Base-by-base conservation (phyloP, 1,140 invertebrate genomes). In the Episyrphus balteatus region DNA sequence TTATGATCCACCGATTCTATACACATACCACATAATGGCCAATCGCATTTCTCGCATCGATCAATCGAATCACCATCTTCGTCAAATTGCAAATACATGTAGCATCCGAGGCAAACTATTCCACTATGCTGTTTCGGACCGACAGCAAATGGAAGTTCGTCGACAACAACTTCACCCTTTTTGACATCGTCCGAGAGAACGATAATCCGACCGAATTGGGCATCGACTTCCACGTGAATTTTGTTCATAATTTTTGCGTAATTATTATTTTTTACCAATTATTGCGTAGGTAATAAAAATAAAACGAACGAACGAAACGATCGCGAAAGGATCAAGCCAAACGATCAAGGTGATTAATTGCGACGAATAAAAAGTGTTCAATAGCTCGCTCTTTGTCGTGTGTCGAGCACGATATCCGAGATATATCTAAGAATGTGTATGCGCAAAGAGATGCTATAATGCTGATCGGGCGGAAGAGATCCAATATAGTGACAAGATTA, bases 11-110 rank as follows among this genome's bases (percentile, higher is more conserved):
- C 32, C 41, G 69, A 48, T 42, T 71, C 69, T 53, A 78, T 77
- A 55, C 85, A 88, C 15, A 75, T 70, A 2, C 74, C 71, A 53
- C 87, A 89, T 17, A 87, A 73, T 0, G 86, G 86, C 87, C 87
- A 91, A 2, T 73, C 69, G 59, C 87, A 91, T n/a, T 70, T 72
- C 0, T 79, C 74, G 58, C 86, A 91, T 36, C 63, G 57, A 41
- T 64, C 59, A 44, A 62, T 48, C 0, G 62, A 61, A 42, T 66
- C 63, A 1, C 62, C 63, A 30, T 82, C 59, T 48, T 70, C 65
- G 39, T 73, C 67, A 51, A 74, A 70, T 59, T 73, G 47, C 49
- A 75, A 58, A 49, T 75, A 73, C 19, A 72, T 70, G 57, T 82
- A 84, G 58, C 87, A 91, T 5, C 79, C 78, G 5, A 90, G 72